Evolutionary conservation across 2,888 invertebrate species (phyloP).

Genomic region (Sericinus montela): DNA sequence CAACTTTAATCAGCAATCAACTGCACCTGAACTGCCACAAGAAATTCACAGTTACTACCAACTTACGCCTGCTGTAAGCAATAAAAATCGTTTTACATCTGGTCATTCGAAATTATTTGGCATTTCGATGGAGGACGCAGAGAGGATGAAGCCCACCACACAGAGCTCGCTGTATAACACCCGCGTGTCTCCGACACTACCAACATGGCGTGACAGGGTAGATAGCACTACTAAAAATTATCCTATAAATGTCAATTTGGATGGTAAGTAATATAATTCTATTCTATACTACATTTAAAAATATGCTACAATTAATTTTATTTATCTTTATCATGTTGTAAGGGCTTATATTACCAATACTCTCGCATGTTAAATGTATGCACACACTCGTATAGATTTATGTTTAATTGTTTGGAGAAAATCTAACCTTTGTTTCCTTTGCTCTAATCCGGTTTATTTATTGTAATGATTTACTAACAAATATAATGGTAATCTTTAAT

Average conservation of each 20-base stretch:
- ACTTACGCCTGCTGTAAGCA: constrained; percentile 29
- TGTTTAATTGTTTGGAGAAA: neutral
- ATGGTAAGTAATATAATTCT: constrained; percentile 51
- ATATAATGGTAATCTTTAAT: too few relatives aligned
- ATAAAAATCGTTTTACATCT: constrained; percentile 71
- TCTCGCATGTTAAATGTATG: neutral
- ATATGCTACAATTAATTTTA: neutral
- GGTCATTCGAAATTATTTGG: constrained; percentile 82
- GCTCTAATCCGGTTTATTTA: too few relatives aligned
- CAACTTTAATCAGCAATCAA: constrained; percentile 27
- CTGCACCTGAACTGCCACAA: constrained; percentile 32
- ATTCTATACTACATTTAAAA: constrained; percentile 5
- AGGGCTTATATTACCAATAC: neutral
- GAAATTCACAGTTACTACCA: constrained; percentile 43
- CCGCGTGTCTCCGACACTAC: constrained; percentile 82
- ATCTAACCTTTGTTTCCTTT: neutral
- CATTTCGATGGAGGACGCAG: constrained; percentile 80
- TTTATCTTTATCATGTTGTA: too few relatives aligned
- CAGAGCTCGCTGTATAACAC: constrained; percentile 71
- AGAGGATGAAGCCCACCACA: constrained; percentile 70
- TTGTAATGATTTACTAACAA: too few relatives aligned
- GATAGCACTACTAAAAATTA: constrained; percentile 67
- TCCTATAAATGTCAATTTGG: constrained; percentile 54
- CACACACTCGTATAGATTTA: neutral
- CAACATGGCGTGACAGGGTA: constrained; percentile 67